Base-by-base conservation (phyloP, 2,113 vertebrate species). In the Probosciger aterrimus region DNA sequence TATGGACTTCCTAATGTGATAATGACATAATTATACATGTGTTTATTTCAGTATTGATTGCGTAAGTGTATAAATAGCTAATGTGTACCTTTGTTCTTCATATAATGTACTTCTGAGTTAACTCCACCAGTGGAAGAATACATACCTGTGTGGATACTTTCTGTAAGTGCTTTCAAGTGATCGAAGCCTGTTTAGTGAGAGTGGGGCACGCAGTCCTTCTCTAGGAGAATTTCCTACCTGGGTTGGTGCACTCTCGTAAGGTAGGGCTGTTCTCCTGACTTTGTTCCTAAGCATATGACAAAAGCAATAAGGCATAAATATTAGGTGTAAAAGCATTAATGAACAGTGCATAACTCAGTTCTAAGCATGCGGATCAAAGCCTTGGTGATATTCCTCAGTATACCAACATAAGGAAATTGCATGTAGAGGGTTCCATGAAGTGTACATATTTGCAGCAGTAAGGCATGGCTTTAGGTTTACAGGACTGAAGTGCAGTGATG, bases 281-380 rank as follows among this genome's bases (percentile, higher is more conserved):
- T 93, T 25, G 18, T 93, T 94, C 92, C 82, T 81, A 75, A 96
- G 91, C 78, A 52, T 86, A 82, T 93, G 96, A 84, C 82, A 94
- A 93, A 77, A 95, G 77, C 73, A 91, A 89, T 93, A 77, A 94
- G 92, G 85, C 16, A 68, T 83, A 96, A 93, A 89, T 93, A 68
- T 47, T 95, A 87, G 83, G 70, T 91, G 31, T 94, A 88, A 96
- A 93, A 94, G 49, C 79, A 75, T 91, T 90, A 75, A 76, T 93
- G 92, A 95, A 80, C 93, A 96, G 19, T 35, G 63, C 82, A 89
- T 83, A 81, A 88, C 83, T 87, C 78, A 73, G 83, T 76, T 88
- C 41, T 90, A 77, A 95, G 95, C 80, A 63, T 82, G 80, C 95
- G 89, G 28, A 70, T 43, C 35, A 52, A 71, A 43, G 33, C 22